These are phyloP conservation scores for Loriculus beryllinus DNA, from an alignment of 2,797 vertebrate species.

Conservation along the genomic window DNA sequence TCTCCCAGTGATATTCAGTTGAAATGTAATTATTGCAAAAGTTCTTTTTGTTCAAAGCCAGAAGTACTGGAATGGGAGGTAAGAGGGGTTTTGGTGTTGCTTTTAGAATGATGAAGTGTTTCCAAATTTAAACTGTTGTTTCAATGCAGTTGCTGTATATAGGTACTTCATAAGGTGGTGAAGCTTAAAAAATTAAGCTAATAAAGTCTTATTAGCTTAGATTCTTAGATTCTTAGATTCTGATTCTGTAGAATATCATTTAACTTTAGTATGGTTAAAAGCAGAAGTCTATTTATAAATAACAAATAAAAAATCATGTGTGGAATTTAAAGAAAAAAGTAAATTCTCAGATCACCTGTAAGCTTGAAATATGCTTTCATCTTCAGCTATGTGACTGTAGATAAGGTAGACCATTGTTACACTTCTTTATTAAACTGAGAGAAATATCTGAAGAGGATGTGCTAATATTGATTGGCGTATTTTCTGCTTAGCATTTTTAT, in stretches of 20 bases:
- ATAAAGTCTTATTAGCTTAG: neutral
- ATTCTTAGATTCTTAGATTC: too few species aligned
- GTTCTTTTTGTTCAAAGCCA: constrained; percentile 91
- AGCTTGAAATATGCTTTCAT: neutral
- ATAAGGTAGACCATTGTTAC: neutral
- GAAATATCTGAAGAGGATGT: neutral
- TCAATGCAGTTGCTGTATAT: neutral
- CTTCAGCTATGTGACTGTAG: neutral
- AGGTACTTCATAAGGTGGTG: neutral
- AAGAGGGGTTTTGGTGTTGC: constrained; percentile 36
- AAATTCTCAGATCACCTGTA: neutral
- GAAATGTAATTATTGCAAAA: constrained; percentile 97
- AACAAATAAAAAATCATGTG: neutral
- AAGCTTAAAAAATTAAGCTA: neutral
- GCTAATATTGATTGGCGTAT: neutral
- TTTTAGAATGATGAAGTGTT: neutral
- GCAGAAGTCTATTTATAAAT: neutral
- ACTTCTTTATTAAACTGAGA: neutral
- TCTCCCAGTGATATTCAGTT: constrained; percentile 85
- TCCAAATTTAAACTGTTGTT: neutral
- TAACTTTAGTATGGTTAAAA: neutral
- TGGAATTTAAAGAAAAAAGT: neutral
- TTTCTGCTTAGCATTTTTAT: neutral
- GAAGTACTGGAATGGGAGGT: constrained; percentile 97
- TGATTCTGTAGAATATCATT: neutral